Evolutionary conservation across 2,888 invertebrate species (phyloP).

Genomic region (Andrena dorsata): DNA sequence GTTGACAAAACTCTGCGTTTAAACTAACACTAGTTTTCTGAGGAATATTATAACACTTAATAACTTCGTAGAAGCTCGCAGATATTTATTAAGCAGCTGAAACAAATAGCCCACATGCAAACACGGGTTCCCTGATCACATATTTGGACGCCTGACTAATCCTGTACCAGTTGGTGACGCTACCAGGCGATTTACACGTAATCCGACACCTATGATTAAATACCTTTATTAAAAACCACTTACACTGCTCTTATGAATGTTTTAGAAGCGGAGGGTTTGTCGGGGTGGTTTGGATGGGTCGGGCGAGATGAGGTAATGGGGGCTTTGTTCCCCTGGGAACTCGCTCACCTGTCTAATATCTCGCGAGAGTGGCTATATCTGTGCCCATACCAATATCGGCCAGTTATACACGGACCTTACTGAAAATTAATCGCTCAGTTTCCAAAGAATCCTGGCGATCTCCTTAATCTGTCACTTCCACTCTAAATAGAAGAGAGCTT

Average conservation of each 20-base stretch:
- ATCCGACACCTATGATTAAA: constrained; percentile 81
- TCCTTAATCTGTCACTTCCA: constrained; percentile 15
- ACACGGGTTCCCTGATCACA: constrained; percentile 44
- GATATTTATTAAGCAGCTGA: background rate
- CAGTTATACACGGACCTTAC: constrained; percentile 67
- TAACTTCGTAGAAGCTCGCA: background rate
- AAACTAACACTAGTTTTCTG: background rate
- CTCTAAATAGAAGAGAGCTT: background rate
- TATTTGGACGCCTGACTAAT: constrained; percentile 63
- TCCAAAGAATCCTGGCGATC: constrained; percentile 61
- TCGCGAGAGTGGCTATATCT: constrained; percentile 77
- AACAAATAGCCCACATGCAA: constrained; percentile 63
- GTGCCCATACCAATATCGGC: constrained; percentile 71
- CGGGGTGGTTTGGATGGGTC: constrained; percentile 71
- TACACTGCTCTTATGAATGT: constrained; percentile 80
- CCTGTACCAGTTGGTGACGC: constrained; percentile 58
- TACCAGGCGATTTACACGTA: constrained; percentile 76
- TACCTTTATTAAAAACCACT: constrained; percentile 83
- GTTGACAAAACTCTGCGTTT: constrained; percentile 18
- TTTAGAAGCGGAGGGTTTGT: constrained; percentile 73
- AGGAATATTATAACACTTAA: background rate
- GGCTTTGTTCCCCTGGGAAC: constrained; percentile 84
- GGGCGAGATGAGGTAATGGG: constrained; percentile 81
- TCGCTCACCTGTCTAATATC: constrained; percentile 83
- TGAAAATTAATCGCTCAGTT: constrained; percentile 76